Conservation (phyloP, 1,140 invertebrate genomes). For the Scylla paramamosain region DNA sequence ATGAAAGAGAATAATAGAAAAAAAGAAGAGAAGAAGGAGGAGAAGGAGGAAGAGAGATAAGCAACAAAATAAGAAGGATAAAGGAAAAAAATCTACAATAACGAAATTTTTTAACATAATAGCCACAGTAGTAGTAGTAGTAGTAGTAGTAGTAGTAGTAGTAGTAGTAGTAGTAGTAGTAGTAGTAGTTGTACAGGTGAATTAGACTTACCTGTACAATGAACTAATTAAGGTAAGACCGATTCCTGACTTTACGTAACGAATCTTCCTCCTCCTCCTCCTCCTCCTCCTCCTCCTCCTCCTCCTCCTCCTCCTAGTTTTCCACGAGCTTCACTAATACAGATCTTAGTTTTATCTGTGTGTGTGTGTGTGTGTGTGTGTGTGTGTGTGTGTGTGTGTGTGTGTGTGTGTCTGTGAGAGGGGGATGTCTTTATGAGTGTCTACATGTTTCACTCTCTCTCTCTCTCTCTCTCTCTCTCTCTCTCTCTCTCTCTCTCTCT, state of each 20-base stretch:
- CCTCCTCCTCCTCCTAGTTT: not conserved
- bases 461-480: not conserved
- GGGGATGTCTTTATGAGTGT: too few species aligned
- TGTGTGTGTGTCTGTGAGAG: too few species aligned
- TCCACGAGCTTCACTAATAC: not conserved
- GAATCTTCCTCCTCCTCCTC: not conserved
- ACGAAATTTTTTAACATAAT: not conserved
- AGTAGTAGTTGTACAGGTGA: too few species aligned
- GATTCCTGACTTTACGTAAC: too few species aligned
- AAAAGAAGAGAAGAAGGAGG: not conserved
- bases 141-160: too few species aligned
- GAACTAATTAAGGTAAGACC: too few species aligned
- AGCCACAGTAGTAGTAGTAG: too few species aligned
- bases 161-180: too few species aligned
- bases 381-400: too few species aligned
- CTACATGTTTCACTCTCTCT: not conserved
- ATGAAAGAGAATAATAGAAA: not conserved
- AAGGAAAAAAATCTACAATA: not conserved
- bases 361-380: too few species aligned
- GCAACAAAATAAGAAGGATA: not conserved
- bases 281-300: too few species aligned
- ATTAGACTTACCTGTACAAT: too few species aligned
- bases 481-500: constrained; percentile 18
- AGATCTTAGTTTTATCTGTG: not conserved
- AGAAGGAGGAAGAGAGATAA: not conserved